Percentiles rank a stretch among this genome's conserved stretches.
Evolutionary conservation across 2,888 invertebrate species (phyloP).

Genomic region (Hydroisotoma schaefferi): DNA sequence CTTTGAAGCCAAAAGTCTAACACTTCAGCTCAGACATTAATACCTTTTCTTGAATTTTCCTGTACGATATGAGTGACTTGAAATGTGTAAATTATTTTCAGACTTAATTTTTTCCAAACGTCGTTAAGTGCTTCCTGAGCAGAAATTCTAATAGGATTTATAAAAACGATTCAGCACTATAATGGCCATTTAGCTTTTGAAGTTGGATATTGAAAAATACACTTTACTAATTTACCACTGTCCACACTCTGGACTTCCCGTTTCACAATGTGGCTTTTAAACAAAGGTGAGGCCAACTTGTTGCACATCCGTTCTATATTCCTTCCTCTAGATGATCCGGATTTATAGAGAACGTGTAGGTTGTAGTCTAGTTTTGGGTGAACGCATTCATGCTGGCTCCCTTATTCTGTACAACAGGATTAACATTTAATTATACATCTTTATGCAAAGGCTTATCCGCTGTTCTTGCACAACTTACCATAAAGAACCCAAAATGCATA

Average conservation of each 20-base stretch:
- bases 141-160: too few relatives aligned
- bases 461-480: background rate
- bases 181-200: too few relatives aligned
- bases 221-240: conserved; percentile 1
- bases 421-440: too few relatives aligned
- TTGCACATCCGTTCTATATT: background rate
- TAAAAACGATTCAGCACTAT: too few relatives aligned
- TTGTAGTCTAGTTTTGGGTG: conserved; percentile 9
- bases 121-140: too few relatives aligned
- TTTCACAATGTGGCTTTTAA: background rate
- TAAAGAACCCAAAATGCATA: background rate
- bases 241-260: conserved; percentile 21
- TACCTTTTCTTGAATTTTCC: too few relatives aligned
- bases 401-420: conserved; percentile 8
- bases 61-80: too few relatives aligned
- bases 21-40: too few relatives aligned
- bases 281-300: conserved; percentile 15
- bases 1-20: too few relatives aligned
- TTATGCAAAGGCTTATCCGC: background rate
- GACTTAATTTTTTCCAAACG: too few relatives aligned
- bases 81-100: too few relatives aligned
- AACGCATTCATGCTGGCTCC: conserved; percentile 10
- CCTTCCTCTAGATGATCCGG: background rate
- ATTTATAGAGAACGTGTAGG: background rate
- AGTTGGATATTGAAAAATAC: too few relatives aligned